phyloP scores from a whole-genome alignment of 2,113 vertebrate species.

The Apaloderma vittatum region DNA sequence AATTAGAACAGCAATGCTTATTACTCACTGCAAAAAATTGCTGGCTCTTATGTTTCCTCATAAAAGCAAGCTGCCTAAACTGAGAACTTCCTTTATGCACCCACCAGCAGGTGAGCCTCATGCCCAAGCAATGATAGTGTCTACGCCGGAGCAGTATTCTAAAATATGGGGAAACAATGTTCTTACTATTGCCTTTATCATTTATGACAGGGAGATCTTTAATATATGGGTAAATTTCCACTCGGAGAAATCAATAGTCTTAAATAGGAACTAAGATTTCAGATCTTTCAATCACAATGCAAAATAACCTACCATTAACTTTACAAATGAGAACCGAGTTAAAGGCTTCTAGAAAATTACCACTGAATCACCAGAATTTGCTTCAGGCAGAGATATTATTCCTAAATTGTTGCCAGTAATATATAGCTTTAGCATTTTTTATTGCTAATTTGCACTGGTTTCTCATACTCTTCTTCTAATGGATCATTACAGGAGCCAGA shows the following conservation, averaged over 20 bases:
- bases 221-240: slow-evolving; percentile 29
- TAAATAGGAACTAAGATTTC: slow-evolving; percentile 60
- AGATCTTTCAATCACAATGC: slow-evolving; percentile 57
- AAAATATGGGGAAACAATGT: neutral
- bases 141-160: neutral
- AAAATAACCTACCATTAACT: slow-evolving; percentile 66
- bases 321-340: slow-evolving; percentile 67
- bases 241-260: slow-evolving; percentile 32
- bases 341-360: slow-evolving; percentile 66
- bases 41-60: neutral
- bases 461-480: slow-evolving; percentile 60
- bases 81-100: neutral
- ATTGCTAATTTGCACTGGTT: slow-evolving; percentile 52
- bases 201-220: slow-evolving; percentile 9
- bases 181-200: neutral
- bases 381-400: slow-evolving; percentile 58
- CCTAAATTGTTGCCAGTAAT: slow-evolving; percentile 46
- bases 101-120: neutral
- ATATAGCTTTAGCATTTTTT: slow-evolving; percentile 47
- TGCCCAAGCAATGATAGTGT: neutral
- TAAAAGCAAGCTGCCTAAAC: neutral
- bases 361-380: slow-evolving; percentile 64
- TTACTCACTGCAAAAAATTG: neutral
- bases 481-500: slow-evolving; percentile 41
- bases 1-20: neutral